These are phyloP conservation scores for Tenebrio molitor DNA, from an alignment of 1,140 invertebrate species.

Conservation along the genomic window DNA sequence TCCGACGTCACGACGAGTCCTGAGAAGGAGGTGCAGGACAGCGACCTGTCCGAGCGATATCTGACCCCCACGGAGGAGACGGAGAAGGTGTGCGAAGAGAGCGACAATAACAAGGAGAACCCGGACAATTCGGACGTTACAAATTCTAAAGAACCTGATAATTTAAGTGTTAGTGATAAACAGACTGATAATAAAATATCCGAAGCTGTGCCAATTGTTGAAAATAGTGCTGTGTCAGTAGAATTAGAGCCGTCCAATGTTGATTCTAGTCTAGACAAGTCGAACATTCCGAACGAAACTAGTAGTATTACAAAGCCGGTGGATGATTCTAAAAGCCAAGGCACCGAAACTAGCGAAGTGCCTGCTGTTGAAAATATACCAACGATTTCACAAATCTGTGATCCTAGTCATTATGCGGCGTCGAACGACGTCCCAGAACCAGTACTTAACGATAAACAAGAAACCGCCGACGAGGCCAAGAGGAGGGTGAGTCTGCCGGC, in stretches of 20 bases:
- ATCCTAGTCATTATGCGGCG: conserved; percentile 69
- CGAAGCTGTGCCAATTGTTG: conserved; percentile 66
- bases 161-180: conserved; percentile 51
- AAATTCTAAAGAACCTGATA: conserved; percentile 46
- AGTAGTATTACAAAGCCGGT: conserved; percentile 50
- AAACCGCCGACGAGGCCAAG: conserved; percentile 66
- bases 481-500: conserved; percentile 76
- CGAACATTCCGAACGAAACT: conserved; percentile 55
- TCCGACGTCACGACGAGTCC: conserved; percentile 51
- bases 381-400: conserved; percentile 81
- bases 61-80: conserved; percentile 64
- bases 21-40: conserved; percentile 61
- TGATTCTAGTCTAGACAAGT: conserved; percentile 71
- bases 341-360: conserved; percentile 67
- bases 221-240: conserved; percentile 67
- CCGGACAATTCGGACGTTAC: conserved; percentile 13
- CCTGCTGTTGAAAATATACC: conserved; percentile 76
- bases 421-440: conserved; percentile 59
- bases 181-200: conserved; percentile 49
- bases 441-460: conserved; percentile 42
- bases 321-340: conserved; percentile 59
- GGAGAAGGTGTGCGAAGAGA: conserved; percentile 56
- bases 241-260: conserved; percentile 74
- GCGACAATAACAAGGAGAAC: conserved; percentile 44
- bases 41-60: conserved; percentile 64